These are phyloP conservation scores for Orcinus orca DNA, from an alignment of 2,113 vertebrate species.

Conservation along the genomic window DNA sequence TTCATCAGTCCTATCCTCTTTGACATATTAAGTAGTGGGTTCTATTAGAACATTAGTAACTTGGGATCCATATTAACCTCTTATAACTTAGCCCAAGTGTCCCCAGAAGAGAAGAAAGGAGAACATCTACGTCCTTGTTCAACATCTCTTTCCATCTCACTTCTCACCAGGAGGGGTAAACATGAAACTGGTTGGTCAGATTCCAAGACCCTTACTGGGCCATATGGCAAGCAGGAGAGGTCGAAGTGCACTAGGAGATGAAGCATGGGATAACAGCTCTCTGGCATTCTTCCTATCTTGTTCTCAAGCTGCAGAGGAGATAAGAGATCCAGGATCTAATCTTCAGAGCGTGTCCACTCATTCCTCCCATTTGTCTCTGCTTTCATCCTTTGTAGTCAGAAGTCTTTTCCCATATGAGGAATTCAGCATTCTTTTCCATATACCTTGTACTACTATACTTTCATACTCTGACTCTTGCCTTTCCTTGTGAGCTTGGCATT, in stretches of 20 bases:
- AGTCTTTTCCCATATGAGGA: not conserved
- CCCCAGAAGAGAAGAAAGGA: not conserved
- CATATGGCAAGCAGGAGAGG: not conserved
- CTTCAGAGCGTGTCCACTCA: rapidly evolving
- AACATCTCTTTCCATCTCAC: not conserved
- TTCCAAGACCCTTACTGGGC: not conserved
- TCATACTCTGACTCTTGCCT: not conserved
- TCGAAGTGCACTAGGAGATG: not conserved
- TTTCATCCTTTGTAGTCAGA: not conserved
- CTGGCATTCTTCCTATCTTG: not conserved
- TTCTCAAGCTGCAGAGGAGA: not conserved
- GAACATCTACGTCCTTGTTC: not conserved
- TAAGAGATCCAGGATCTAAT: not conserved
- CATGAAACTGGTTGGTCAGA: not conserved
- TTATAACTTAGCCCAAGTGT: not conserved
- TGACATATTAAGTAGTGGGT: not conserved
- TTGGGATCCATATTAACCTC: not conserved
- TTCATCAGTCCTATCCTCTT: not conserved
- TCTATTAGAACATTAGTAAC: not conserved
- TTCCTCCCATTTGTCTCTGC: not conserved
- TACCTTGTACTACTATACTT: not conserved
- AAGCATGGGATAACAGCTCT: not conserved
- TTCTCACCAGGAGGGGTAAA: not conserved
- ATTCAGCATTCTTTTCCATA: not conserved
- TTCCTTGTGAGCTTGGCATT: not conserved